A percentile compares a stretch with the other conserved stretches of the same genome.
Evolutionary conservation across 2,888 invertebrate species (phyloP).

Genomic region (Plagodis dolabraria): DNA sequence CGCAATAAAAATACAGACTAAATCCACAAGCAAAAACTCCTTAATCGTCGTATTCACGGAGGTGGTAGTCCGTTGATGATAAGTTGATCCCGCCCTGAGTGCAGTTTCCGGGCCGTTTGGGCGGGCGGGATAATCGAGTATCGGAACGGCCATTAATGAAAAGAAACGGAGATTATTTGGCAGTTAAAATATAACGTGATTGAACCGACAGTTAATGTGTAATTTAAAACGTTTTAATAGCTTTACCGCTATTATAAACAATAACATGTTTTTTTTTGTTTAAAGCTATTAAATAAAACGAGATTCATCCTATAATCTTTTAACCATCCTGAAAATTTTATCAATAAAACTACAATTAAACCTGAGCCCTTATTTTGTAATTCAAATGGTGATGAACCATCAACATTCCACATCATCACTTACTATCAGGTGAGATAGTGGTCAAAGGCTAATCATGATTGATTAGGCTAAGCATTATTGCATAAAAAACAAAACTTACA

Average conservation of each 20-base stretch:
- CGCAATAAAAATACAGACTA: slow-evolving; percentile 19
- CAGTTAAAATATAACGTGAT: slow-evolving; percentile 27
- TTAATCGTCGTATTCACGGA: slow-evolving; percentile 39
- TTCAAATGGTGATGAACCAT: too few relatives aligned
- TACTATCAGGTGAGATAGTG: too few relatives aligned
- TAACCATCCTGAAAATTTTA: too few relatives aligned
- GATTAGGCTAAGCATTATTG: too few relatives aligned
- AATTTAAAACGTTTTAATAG: slow-evolving; percentile 5
- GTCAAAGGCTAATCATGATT: too few relatives aligned
- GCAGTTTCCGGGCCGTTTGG: slow-evolving; percentile 33
- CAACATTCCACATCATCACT: too few relatives aligned
- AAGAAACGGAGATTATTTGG: slow-evolving; percentile 36
- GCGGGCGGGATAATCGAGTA: slow-evolving; percentile 50
- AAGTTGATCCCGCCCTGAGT: slow-evolving; percentile 44
- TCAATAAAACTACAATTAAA: too few relatives aligned
- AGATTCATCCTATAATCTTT: too few relatives aligned
- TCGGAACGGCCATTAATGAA: slow-evolving; percentile 52
- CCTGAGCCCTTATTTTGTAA: too few relatives aligned
- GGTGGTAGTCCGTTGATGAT: slow-evolving; percentile 47
- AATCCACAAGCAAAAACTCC: slow-evolving; percentile 20
- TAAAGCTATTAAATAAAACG: background rate
- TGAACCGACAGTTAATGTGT: slow-evolving; percentile 4
- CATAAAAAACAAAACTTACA: too few relatives aligned
- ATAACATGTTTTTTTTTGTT: background rate
- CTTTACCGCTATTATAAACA: background rate